Evolutionary conservation across 2,113 vertebrate genomes (phyloP).

Genomic region (Aplodontia rufa): DNA sequence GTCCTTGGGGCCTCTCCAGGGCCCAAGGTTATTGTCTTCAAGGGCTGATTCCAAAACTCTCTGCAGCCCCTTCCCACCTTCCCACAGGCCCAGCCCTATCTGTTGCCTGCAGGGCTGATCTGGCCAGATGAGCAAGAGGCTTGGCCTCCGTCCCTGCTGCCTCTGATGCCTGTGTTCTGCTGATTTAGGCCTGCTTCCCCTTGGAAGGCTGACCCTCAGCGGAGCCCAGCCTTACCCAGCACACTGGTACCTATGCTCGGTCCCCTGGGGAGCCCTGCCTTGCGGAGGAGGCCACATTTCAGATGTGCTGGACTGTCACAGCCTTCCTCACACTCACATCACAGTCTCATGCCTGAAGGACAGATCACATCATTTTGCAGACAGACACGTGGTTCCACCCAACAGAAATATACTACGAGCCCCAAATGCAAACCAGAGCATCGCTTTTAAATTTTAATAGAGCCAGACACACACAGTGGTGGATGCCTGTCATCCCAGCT

Average conservation of each 20-base stretch:
- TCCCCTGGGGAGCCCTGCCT: too few species aligned
- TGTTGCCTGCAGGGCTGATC: neutral
- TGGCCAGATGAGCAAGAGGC: neutral
- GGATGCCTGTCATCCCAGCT: too few species aligned
- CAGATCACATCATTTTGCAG: too few species aligned
- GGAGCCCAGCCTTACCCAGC: neutral
- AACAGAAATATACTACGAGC: neutral
- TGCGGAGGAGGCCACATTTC: too few species aligned
- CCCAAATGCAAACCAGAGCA: neutral
- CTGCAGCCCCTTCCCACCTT: rapidly evolving
- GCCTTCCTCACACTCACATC: too few species aligned
- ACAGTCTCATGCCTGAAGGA: neutral
- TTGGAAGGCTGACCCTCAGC: too few species aligned
- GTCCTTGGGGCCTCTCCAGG: neutral
- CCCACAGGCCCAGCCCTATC: neutral
- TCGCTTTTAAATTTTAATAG: neutral
- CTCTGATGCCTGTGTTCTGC: neutral
- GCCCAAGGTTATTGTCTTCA: too few species aligned
- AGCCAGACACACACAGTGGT: too few species aligned
- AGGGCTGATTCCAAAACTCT: neutral
- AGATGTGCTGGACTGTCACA: too few species aligned
- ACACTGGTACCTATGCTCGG: too few species aligned
- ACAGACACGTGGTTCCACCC: neutral
- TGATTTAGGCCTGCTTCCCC: neutral
- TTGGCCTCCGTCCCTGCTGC: neutral